These are phyloP conservation scores for Sphecodes monilicornis DNA, from an alignment of 2,888 invertebrate genomes.

Conservation along the genomic window DNA sequence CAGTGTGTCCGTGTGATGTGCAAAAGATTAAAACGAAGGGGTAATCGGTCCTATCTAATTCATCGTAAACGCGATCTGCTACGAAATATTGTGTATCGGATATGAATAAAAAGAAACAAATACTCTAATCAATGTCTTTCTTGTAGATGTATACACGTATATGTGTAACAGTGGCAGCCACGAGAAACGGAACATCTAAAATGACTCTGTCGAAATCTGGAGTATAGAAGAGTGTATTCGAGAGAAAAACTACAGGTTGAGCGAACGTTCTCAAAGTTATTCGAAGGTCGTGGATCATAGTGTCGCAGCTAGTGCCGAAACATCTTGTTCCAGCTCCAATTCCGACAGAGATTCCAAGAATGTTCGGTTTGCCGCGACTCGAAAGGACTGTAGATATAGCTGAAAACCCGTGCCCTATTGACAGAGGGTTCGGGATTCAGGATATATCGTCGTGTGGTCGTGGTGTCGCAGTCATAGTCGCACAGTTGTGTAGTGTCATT, in stretches of 20 bases:
- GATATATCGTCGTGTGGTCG: not conserved
- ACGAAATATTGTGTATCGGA: not conserved
- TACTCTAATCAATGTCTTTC: not conserved
- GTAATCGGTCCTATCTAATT: not conserved
- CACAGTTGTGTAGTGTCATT: not conserved
- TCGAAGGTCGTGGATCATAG: not conserved
- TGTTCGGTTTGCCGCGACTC: not conserved
- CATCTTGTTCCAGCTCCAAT: not conserved
- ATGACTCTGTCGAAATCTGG: not conserved
- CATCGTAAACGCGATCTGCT: not conserved
- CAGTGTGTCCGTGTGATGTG: conserved; percentile 23
- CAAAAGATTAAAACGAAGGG: conserved; percentile 34
- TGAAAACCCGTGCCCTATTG: conserved; percentile 11
- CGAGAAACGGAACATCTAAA: not conserved
- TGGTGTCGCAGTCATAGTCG: conserved; percentile 7
- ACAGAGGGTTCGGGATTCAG: conserved; percentile 36
- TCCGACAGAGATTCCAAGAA: not conserved
- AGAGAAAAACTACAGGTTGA: not conserved
- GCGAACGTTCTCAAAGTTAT: not conserved
- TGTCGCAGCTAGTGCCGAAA: not conserved
- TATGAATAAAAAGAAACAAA: not conserved
- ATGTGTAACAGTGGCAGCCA: not conserved
- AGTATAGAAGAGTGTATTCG: not conserved
- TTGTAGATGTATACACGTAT: not conserved
- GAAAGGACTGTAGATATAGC: not conserved